phyloP scores from a whole-genome alignment of 1,140 invertebrate genomes.

The Chrysomallon squamiferum region DNA sequence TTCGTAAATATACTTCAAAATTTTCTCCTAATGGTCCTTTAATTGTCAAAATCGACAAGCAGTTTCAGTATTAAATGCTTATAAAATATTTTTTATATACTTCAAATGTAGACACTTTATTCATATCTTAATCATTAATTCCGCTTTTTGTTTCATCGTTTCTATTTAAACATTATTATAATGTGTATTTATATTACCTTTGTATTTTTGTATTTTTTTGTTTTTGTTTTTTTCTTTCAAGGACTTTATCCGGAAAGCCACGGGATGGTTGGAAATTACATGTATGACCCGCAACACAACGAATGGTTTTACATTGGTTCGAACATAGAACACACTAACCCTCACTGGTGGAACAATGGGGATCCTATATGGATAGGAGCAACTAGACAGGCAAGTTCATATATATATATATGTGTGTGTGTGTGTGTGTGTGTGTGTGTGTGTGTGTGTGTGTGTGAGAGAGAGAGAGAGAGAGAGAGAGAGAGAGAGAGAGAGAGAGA shows the following conservation, averaged over 20 bases:
- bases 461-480: too few relatives aligned
- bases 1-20: too few relatives aligned
- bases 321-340: conserved; percentile 34
- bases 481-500: too few relatives aligned
- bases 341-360: conserved; percentile 61
- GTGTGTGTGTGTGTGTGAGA: not conserved
- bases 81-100: not conserved
- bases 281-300: conserved; percentile 56
- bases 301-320: conserved; percentile 47
- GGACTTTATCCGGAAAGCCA: conserved; percentile 53
- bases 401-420: not conserved
- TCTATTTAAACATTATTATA: conserved; percentile 2
- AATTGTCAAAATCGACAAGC: not conserved
- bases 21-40: too few relatives aligned
- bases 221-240: conserved; percentile 17
- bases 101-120: not conserved
- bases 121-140: not conserved
- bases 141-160: not conserved
- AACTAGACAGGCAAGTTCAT: conserved; percentile 35
- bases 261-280: conserved; percentile 61
- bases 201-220: not conserved
- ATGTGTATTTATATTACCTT: not conserved
- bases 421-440: conserved; percentile 9
- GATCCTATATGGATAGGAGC: conserved; percentile 63
- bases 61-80: not conserved